These are phyloP conservation scores for Hirudo medicinalis DNA, from an alignment of 1,140 invertebrate genomes.

Conservation along the genomic window DNA sequence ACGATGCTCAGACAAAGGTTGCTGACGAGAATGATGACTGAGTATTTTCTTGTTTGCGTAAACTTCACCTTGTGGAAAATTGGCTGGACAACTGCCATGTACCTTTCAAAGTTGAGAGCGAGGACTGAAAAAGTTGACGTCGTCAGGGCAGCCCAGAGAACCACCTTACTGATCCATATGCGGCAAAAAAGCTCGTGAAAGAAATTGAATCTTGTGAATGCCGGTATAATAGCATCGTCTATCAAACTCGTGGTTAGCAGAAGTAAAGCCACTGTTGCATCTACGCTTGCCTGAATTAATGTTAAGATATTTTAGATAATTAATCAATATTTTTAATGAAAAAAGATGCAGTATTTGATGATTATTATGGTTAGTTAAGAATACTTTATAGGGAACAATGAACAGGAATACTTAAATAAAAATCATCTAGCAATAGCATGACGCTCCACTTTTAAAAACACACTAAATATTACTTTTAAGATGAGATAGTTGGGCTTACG, in stretches of 20 bases:
- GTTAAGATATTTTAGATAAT: background rate
- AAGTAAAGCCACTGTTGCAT: background rate
- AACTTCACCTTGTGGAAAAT: constrained; percentile 15
- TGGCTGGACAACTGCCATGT: constrained; percentile 20
- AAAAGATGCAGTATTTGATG: background rate
- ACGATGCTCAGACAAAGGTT: background rate
- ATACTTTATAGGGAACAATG: background rate
- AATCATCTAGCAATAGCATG: too few relatives aligned
- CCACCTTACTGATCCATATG: constrained; percentile 19
- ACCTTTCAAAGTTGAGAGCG: constrained; percentile 20
- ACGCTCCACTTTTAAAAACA: too few relatives aligned
- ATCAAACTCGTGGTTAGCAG: background rate
- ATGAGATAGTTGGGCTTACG: too few relatives aligned
- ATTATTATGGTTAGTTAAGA: background rate
- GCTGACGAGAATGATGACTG: background rate
- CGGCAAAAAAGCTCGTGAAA: constrained; percentile 12
- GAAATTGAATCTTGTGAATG: background rate
- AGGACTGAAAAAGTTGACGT: constrained; percentile 18
- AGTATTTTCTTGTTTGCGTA: background rate
- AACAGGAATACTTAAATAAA: background rate
- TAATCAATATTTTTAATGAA: background rate
- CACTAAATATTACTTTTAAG: too few relatives aligned
- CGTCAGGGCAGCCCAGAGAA: constrained; percentile 18
- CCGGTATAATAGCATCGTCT: background rate
- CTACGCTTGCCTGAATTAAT: background rate